A percentile compares a stretch with the other conserved stretches of the same genome.
These are phyloP conservation scores for Noctua janthe DNA, from an alignment of 2,888 invertebrate species.

Conservation along the genomic window DNA sequence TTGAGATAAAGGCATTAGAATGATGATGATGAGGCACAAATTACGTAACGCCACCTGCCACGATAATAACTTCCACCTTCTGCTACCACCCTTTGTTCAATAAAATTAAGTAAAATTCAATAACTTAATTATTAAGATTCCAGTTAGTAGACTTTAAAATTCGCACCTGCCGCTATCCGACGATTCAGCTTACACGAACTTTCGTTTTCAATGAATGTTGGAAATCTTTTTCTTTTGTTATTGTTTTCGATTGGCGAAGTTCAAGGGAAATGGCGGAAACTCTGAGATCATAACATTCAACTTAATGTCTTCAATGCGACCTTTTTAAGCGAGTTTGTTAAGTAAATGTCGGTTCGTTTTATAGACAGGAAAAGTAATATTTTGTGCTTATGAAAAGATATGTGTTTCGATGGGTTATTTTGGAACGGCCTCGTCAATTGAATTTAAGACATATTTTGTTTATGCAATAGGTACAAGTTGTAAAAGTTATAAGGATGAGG, in stretches of 20 bases:
- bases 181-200: slow-evolving; percentile 76
- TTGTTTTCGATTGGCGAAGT: slow-evolving; percentile 88
- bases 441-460: background rate
- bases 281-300: slow-evolving; percentile 61
- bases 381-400: slow-evolving; percentile 10
- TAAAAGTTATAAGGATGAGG: background rate
- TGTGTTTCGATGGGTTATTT: background rate
- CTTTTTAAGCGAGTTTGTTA: slow-evolving; percentile 52
- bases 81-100: slow-evolving; percentile 2
- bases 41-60: background rate
- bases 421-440: background rate
- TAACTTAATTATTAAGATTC: slow-evolving; percentile 35
- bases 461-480: background rate
- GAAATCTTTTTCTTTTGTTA: slow-evolving; percentile 87
- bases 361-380: slow-evolving; percentile 40
- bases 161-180: slow-evolving; percentile 78
- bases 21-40: background rate
- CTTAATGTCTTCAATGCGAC: slow-evolving; percentile 58
- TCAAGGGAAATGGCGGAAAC: slow-evolving; percentile 65
- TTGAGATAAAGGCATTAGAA: too few species aligned
- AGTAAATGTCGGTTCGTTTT: slow-evolving; percentile 53
- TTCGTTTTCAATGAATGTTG: slow-evolving; percentile 88
- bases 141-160: slow-evolving; percentile 66
- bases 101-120: slow-evolving; percentile 3
- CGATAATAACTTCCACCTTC: background rate